Percentiles rank a stretch among this genome's conserved stretches.
Evolutionary conservation across 2,113 vertebrate species (phyloP).

Genomic region (Xiphophorus couchianus): DNA sequence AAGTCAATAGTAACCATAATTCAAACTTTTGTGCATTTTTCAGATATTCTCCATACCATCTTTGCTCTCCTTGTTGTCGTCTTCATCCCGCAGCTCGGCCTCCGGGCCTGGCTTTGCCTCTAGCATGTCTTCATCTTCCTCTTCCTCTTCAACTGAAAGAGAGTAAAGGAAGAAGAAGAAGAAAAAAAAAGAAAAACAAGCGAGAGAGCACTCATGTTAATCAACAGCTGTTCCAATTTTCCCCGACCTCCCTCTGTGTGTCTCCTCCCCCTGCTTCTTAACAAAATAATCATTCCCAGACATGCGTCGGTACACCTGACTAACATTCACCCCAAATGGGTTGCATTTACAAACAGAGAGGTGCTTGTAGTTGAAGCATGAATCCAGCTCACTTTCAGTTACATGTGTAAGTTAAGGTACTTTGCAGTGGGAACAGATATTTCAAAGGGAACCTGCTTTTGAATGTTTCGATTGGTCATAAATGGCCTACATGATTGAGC

Average conservation of each 20-base stretch:
- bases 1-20: neutral
- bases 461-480: neutral
- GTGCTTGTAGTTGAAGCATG: neutral
- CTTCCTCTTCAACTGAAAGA: conserved; percentile 89
- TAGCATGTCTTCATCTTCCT: conserved; percentile 92
- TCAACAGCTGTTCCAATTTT: conserved; percentile 76
- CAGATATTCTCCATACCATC: conserved; percentile 81
- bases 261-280: conserved; percentile 40
- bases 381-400: conserved; percentile 1
- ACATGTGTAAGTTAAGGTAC: neutral
- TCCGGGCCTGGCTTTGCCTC: conserved; percentile 87
- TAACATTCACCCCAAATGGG: conserved; percentile 48
- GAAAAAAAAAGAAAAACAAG: conserved; percentile 11
- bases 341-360: conserved; percentile 56
- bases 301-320: conserved; percentile 68
- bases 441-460: neutral
- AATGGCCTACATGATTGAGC: conserved; percentile 37
- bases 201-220: conserved; percentile 67
- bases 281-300: conserved; percentile 74
- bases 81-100: conserved; percentile 86
- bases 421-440: neutral
- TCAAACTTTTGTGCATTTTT: neutral
- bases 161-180: conserved; percentile 4
- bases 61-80: conserved; percentile 88
- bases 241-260: conserved; percentile 54